A percentile compares a stretch with the other conserved stretches of the same genome.
phyloP scores from a whole-genome alignment of 92 coral and sea anemone genomes.

The Palythoa grandis region DNA sequence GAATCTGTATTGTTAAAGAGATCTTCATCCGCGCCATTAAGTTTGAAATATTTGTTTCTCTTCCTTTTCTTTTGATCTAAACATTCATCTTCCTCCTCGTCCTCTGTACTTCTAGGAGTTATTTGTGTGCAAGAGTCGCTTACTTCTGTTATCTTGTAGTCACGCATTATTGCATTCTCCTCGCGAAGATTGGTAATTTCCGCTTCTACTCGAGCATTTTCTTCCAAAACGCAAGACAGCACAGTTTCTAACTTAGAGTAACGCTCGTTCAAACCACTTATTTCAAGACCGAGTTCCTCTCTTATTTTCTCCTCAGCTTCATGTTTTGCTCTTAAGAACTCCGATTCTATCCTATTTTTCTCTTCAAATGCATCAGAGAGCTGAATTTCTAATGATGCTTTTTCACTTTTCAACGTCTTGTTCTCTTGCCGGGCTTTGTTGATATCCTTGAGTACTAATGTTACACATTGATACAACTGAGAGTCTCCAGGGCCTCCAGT shows the following conservation, averaged over 20 bases:
- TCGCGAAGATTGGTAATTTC: constrained; percentile 69
- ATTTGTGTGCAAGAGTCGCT: constrained; percentile 81
- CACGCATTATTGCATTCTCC: constrained; percentile 72
- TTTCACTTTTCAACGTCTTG: constrained; percentile 53
- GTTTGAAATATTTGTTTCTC: not conserved
- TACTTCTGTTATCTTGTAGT: constrained; percentile 73
- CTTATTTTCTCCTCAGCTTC: constrained; percentile 34
- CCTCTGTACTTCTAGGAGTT: constrained; percentile 76
- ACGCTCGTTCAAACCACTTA: constrained; percentile 54
- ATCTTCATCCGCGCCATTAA: not conserved
- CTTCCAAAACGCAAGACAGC: constrained; percentile 74
- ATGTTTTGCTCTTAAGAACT: constrained; percentile 53
- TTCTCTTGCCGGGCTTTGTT: constrained; percentile 52
- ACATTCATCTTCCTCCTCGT: constrained; percentile 51
- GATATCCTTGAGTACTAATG: constrained; percentile 36
- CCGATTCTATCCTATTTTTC: constrained; percentile 67
- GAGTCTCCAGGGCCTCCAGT: constrained; percentile 48
- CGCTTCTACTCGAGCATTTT: constrained; percentile 68
- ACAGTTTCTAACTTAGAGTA: constrained; percentile 77
- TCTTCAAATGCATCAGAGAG: constrained; percentile 80
- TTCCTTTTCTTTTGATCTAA: not conserved
- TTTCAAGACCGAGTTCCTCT: constrained; percentile 44
- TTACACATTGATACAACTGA: constrained; percentile 47
- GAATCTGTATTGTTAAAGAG: not conserved
- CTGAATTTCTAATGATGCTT: constrained; percentile 79